Evolutionary conservation across 2,797 vertebrate genomes (phyloP).

Genomic region (Tragopan temminckii): DNA sequence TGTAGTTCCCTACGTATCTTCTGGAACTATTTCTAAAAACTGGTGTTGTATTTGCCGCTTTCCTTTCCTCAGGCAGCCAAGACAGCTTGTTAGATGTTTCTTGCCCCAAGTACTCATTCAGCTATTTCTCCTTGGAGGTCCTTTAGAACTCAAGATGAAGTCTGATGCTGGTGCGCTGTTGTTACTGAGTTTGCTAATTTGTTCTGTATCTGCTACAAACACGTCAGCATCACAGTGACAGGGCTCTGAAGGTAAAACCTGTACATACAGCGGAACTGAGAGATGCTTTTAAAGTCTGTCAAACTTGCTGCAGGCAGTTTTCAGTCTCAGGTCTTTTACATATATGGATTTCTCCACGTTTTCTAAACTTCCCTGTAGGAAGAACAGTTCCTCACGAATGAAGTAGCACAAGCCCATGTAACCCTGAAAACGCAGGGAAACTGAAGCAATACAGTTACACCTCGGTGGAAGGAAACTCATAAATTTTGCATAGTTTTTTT

Average conservation of each 20-base stretch:
- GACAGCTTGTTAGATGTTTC: neutral
- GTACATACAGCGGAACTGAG: fast-evolving
- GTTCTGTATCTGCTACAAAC: neutral
- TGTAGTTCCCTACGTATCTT: neutral
- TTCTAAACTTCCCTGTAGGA: neutral
- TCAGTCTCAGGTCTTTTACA: neutral
- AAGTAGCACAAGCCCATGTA: neutral
- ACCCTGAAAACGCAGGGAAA: neutral
- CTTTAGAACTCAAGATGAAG: neutral
- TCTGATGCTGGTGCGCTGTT: neutral
- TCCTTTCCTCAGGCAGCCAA: fast-evolving
- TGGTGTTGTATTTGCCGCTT: neutral
- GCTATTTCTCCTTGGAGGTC: neutral
- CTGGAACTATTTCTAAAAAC: neutral
- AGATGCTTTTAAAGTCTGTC: neutral
- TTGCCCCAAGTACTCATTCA: neutral
- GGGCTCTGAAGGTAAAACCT: neutral
- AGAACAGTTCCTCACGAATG: neutral
- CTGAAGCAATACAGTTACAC: neutral
- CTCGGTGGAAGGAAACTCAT: neutral
- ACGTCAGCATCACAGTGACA: neutral
- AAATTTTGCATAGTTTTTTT: neutral
- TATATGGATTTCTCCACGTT: neutral
- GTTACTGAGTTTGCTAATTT: neutral
- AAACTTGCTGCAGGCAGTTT: neutral